Percentiles rank a stretch among this genome's conserved stretches.
Conservation (phyloP, 1,140 invertebrate species). For the Drosophila arizonae region DNA sequence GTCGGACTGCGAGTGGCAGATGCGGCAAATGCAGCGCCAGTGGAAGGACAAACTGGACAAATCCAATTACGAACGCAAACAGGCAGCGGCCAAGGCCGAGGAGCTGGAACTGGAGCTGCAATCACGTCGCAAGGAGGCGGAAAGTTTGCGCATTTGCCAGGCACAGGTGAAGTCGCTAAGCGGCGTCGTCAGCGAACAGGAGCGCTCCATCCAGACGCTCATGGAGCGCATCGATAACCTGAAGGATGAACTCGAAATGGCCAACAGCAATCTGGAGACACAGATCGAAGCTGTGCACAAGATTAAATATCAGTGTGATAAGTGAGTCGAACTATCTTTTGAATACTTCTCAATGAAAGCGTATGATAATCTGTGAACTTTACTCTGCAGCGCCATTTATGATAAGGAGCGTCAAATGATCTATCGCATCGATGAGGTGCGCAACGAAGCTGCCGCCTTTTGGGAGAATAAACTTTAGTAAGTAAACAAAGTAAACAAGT, state of each 20-base stretch:
- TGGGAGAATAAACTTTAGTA: slow-evolving; percentile 84
- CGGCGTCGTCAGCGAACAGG: slow-evolving; percentile 85
- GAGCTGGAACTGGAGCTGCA: slow-evolving; percentile 83
- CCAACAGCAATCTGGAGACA: slow-evolving; percentile 84
- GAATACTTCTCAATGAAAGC: background rate
- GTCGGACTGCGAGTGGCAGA: slow-evolving; percentile 88
- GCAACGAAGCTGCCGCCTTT: slow-evolving; percentile 85
- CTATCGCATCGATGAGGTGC: slow-evolving; percentile 84
- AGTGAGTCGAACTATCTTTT: slow-evolving; percentile 47
- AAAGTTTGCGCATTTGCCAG: slow-evolving; percentile 85
- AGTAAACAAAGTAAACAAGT: slow-evolving; percentile 29
- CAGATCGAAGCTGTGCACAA: slow-evolving; percentile 84
- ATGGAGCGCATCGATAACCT: slow-evolving; percentile 85
- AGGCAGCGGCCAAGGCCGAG: slow-evolving; percentile 83
- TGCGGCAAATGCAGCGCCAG: slow-evolving; percentile 86
- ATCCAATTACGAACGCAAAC: slow-evolving; percentile 84
- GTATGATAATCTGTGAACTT: background rate
- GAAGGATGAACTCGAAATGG: slow-evolving; percentile 82
- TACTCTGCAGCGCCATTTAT: slow-evolving; percentile 81
- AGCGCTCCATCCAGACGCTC: slow-evolving; percentile 84
- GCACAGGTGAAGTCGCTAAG: slow-evolving; percentile 85
- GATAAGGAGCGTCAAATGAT: slow-evolving; percentile 84
- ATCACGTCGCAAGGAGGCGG: slow-evolving; percentile 83
- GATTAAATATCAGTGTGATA: slow-evolving; percentile 82
- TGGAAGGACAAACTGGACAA: slow-evolving; percentile 86